Conservation (phyloP, 1,140 invertebrate species). For the Phortica variegata region DNA sequence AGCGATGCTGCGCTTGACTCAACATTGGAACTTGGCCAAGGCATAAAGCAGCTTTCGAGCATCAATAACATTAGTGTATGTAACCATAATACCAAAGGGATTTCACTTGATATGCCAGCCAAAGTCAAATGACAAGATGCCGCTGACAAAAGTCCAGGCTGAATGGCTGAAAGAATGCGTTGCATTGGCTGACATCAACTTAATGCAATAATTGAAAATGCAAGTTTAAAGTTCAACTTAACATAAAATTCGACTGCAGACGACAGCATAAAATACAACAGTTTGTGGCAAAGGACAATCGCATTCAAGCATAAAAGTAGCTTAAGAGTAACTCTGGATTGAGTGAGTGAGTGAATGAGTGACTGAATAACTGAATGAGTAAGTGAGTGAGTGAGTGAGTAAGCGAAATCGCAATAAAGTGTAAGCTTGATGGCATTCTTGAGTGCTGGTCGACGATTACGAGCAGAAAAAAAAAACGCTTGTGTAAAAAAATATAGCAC, state of each 20-base stretch:
- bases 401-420: neutral
- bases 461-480: neutral
- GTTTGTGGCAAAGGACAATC: too few relatives aligned
- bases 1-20: slow-evolving; percentile 1
- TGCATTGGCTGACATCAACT: too few relatives aligned
- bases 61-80: slow-evolving; percentile 16
- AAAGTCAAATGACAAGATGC: too few relatives aligned
- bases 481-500: slow-evolving; percentile 2
- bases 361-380: neutral
- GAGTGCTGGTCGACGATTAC: too few relatives aligned
- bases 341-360: too few relatives aligned
- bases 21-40: too few relatives aligned
- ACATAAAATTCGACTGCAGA: neutral
- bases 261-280: slow-evolving; percentile 1
- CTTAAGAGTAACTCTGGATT: too few relatives aligned
- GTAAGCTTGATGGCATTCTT: too few relatives aligned
- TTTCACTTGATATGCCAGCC: too few relatives aligned
- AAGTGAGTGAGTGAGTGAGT: neutral
- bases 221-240: slow-evolving; percentile 23
- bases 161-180: too few relatives aligned
- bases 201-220: slow-evolving; percentile 23
- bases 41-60: slow-evolving; percentile 30
- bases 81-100: slow-evolving; percentile 7
- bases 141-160: too few relatives aligned
- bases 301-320: slow-evolving; percentile 32